Conservation (phyloP, 1,140 invertebrate genomes). For the Cydia amplana region DNA sequence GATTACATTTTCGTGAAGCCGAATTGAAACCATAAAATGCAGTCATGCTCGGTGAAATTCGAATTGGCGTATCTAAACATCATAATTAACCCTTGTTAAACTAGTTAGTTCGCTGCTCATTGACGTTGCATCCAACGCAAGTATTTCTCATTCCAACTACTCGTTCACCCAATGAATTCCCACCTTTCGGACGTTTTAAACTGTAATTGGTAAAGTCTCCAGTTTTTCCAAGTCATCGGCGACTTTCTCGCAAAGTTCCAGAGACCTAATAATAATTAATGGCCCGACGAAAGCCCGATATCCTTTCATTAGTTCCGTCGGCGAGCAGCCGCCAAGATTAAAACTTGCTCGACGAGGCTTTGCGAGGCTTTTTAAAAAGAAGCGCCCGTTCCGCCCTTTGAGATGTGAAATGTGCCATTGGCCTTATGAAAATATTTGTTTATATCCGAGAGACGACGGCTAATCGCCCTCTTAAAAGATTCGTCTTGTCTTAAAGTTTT, state of each 20-base stretch:
- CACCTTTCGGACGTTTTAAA: constrained; percentile 48
- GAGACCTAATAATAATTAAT: constrained; percentile 77
- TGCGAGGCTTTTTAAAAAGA: constrained; percentile 57
- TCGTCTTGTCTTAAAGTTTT: neutral
- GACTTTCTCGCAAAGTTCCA: constrained; percentile 57
- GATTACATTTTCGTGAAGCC: neutral
- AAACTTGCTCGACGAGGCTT: constrained; percentile 66
- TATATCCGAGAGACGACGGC: constrained; percentile 2
- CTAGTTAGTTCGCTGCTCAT: neutral
- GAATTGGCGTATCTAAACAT: neutral
- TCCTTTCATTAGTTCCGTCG: constrained; percentile 73
- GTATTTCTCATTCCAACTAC: neutral
- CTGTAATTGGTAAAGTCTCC: constrained; percentile 59
- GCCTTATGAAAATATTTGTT: constrained; percentile 52
- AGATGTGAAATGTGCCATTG: constrained; percentile 51
- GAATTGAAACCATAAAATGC: neutral
- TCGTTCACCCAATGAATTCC: constrained; percentile 35
- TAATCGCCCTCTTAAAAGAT: neutral
- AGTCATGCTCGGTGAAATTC: neutral
- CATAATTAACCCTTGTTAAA: constrained; percentile 6
- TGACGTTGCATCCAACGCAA: neutral
- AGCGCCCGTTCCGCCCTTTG: constrained; percentile 54
- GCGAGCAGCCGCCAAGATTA: constrained; percentile 65
- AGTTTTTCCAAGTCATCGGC: constrained; percentile 69
- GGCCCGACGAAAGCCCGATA: constrained; percentile 70